Conservation (phyloP, 2,113 vertebrate genomes). For the Lepisosteus osseus region DNA sequence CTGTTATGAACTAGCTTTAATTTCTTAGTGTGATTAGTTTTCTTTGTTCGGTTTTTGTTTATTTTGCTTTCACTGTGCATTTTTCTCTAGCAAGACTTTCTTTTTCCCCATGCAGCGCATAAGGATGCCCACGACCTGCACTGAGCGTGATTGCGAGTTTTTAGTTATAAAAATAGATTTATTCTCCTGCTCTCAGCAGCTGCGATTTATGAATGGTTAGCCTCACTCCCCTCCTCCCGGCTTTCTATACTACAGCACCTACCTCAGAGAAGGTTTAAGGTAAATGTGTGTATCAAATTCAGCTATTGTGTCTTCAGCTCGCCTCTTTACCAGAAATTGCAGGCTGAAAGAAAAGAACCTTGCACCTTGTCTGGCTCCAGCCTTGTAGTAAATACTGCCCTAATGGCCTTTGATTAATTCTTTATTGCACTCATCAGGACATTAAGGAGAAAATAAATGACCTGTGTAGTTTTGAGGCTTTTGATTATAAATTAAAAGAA, state of each 20-base stretch:
- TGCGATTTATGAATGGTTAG: no score
- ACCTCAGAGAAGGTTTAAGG: not conserved
- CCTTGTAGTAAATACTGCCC: constrained; percentile 76
- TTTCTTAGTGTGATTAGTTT: not conserved
- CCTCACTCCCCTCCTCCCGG: no score
- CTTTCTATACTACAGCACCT: no score
- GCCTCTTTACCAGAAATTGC: not conserved
- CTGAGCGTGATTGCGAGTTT: no score
- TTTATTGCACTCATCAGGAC: constrained; percentile 95
- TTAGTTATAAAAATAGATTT: no score
- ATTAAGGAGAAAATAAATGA: constrained; percentile 95
- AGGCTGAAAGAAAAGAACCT: constrained; percentile 41
- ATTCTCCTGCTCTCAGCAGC: no score
- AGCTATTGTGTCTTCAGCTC: constrained; percentile 2
- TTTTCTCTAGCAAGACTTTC: not conserved
- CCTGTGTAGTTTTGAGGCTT: constrained; percentile 85
- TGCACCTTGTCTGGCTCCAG: constrained; percentile 51
- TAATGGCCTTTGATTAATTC: constrained; percentile 99
- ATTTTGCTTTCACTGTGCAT: constrained; percentile 8
- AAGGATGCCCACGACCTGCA: not conserved
- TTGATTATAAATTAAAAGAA: constrained; percentile 97
- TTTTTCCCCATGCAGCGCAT: not conserved
- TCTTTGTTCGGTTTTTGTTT: not conserved
- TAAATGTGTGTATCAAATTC: not conserved
- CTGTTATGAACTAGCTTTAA: not conserved